Conservation (phyloP, 2,797 vertebrate species). For the Cossypha polioptera region DNA sequence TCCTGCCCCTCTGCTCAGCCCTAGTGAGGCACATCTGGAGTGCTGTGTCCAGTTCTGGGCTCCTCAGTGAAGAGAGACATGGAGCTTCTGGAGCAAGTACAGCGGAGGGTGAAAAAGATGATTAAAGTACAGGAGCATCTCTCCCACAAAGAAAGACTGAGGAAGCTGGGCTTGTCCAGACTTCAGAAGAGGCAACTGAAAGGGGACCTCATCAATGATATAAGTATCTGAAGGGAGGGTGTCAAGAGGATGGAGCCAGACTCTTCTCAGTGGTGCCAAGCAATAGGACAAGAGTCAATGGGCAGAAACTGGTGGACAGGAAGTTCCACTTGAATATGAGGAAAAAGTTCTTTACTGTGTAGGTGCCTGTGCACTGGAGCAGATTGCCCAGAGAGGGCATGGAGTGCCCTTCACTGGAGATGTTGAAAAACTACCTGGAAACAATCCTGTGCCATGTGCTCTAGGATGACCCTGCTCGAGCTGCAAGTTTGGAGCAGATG, state of each 20-base stretch:
- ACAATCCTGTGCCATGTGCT: not conserved
- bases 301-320: not conserved
- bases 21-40: not conserved
- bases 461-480: not conserved
- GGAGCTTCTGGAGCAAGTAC: accelerated
- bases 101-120: accelerated
- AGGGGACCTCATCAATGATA: not conserved
- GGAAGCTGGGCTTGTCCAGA: not conserved
- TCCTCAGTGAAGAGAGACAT: not conserved
- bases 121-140: not conserved
- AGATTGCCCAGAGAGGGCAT: not conserved
- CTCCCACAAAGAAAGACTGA: not conserved
- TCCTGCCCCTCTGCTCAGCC: not conserved
- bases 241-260: not conserved
- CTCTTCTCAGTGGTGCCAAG: not conserved
- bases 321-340: not conserved
- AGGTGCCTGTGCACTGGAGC: not conserved
- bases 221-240: not conserved
- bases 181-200: not conserved
- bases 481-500: not conserved
- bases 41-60: not conserved
- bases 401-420: not conserved
- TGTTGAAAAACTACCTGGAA: not conserved
- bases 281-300: not conserved
- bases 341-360: not conserved